These are phyloP conservation scores for Heliconius aoede DNA, from an alignment of 2,888 invertebrate species.

Conservation along the genomic window DNA sequence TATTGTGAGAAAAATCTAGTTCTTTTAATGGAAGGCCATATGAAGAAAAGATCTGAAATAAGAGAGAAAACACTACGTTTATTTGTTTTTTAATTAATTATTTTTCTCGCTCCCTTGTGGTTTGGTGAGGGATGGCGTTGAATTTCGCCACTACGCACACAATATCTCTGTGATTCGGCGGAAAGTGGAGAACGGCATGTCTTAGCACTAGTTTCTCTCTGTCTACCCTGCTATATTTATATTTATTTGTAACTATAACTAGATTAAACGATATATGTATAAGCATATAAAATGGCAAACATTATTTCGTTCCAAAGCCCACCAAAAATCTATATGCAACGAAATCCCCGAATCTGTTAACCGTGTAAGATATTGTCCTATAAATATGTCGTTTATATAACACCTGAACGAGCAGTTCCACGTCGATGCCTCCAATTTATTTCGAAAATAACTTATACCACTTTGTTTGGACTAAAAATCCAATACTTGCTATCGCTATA, in stretches of 20 bases:
- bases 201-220: too few relatives aligned
- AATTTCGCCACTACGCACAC: too few relatives aligned
- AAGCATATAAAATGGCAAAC: neutral
- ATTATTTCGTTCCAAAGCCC: constrained; percentile 1
- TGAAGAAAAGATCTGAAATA: constrained; percentile 85
- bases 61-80: neutral
- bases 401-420: constrained; percentile 34
- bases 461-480: constrained; percentile 35
- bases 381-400: constrained; percentile 37
- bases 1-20: constrained; percentile 92
- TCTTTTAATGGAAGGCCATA: constrained; percentile 88
- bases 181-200: too few relatives aligned
- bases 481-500: constrained; percentile 33
- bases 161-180: too few relatives aligned
- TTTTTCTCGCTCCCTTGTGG: too few relatives aligned
- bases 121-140: too few relatives aligned
- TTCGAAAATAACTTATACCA: constrained; percentile 34
- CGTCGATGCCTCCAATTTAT: constrained; percentile 30
- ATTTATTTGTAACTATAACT: neutral
- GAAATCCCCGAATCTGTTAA: constrained; percentile 14
- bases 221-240: neutral
- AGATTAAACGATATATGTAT: neutral
- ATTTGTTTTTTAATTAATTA: too few relatives aligned
- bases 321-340: constrained; percentile 11
- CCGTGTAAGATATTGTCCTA: constrained; percentile 25